Percentiles rank a stretch among this genome's conserved stretches.
Conservation (phyloP, 2,113 vertebrate species). For the Isurus oxyrinchus region DNA sequence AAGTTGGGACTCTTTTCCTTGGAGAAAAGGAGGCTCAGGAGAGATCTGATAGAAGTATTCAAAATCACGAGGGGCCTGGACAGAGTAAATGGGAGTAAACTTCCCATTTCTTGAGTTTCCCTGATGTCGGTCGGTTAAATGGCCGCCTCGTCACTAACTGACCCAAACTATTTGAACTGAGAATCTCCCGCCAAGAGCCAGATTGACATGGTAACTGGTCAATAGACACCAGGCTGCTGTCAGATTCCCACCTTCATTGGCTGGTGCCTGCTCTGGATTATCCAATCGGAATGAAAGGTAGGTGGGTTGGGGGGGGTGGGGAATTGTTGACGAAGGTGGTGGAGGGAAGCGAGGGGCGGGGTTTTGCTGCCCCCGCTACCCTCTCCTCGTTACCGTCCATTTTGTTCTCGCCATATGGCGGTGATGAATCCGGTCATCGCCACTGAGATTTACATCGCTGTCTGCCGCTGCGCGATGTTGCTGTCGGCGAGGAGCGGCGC, state of each 20-base stretch:
- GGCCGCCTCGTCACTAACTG: neutral
- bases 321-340: neutral
- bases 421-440: neutral
- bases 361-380: rapidly evolving
- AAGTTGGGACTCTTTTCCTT: too few relatives aligned
- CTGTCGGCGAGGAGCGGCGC: neutral
- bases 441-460: neutral
- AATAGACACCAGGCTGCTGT: neutral
- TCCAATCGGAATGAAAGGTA: neutral
- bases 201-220: neutral
- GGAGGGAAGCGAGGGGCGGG: neutral
- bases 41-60: too few relatives aligned
- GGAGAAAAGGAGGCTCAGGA: too few relatives aligned
- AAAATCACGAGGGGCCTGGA: too few relatives aligned
- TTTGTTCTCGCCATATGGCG: neutral
- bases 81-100: too few relatives aligned
- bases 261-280: neutral
- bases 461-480: conserved; percentile 11
- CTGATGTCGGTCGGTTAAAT: neutral
- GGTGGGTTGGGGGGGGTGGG: neutral
- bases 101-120: too few relatives aligned
- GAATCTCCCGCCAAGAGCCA: neutral
- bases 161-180: neutral
- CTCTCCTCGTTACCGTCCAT: neutral
- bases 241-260: neutral